Evolutionary conservation across 2,888 invertebrate genomes (phyloP).

Genomic region (Callyntrura sp.): DNA sequence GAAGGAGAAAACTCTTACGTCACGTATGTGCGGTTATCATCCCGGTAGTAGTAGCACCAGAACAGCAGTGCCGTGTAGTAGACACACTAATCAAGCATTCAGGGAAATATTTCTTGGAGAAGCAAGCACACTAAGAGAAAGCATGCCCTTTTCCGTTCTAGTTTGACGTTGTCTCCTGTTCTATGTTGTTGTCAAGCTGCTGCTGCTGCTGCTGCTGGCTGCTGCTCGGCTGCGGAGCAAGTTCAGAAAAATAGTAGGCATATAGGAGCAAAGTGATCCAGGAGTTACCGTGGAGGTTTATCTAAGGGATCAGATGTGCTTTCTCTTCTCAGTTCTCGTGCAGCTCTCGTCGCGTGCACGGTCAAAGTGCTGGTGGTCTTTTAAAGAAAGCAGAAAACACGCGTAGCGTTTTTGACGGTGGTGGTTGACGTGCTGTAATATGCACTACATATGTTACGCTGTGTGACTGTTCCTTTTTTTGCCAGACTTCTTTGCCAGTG

Average conservation of each 20-base stretch:
- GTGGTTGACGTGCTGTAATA: no score
- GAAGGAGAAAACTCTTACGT: neutral
- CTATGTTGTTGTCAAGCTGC: no score
- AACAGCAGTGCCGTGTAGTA: neutral
- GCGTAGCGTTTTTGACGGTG: neutral
- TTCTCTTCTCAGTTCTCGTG: conserved; percentile 62
- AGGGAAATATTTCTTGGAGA: neutral
- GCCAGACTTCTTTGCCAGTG: no score
- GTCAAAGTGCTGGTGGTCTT: conserved; percentile 12
- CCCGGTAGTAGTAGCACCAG: no score
- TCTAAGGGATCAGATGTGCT: conserved; percentile 59
- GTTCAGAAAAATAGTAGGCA: no score
- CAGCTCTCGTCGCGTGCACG: conserved; percentile 40
- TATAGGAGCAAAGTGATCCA: neutral
- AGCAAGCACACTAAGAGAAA: conserved; percentile 26
- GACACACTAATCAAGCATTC: neutral
- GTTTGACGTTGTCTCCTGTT: conserved; percentile 2
- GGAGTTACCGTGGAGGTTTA: conserved; percentile 42
- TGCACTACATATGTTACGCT: no score
- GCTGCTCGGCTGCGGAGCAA: neutral
- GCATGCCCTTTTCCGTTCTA: conserved; percentile 2
- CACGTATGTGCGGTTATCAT: conserved; percentile 15
- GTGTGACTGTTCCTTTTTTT: no score
- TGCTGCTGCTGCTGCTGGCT: no score
- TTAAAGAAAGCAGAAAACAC: conserved; percentile 18